phyloP scores from a whole-genome alignment of 1,140 invertebrate genomes.

The Microvelia longipes region DNA sequence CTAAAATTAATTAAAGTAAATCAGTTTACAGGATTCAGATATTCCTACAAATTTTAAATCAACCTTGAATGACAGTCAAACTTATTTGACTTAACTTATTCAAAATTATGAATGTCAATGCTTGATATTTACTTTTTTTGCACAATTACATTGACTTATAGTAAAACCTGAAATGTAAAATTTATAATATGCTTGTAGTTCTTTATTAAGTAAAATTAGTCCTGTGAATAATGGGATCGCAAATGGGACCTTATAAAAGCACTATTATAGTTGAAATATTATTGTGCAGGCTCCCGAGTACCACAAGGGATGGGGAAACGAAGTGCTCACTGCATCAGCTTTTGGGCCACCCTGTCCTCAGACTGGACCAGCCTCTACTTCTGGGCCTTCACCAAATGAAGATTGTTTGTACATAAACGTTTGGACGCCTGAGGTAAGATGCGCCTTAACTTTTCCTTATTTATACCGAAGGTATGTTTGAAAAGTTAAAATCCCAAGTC shows the following conservation, averaged over 20 bases:
- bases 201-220: background rate
- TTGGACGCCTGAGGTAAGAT: constrained; percentile 37
- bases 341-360: constrained; percentile 37
- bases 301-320: constrained; percentile 32
- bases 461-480: too few relatives aligned
- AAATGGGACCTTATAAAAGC: background rate
- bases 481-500: too few relatives aligned
- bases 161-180: background rate
- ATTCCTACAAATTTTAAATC: too few relatives aligned
- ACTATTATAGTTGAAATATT: background rate
- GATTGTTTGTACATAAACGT: constrained; percentile 39
- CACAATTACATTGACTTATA: too few relatives aligned
- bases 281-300: constrained; percentile 30
- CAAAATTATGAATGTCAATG: too few relatives aligned
- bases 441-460: too few relatives aligned
- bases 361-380: constrained; percentile 19
- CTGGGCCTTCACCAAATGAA: constrained; percentile 27
- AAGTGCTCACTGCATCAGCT: constrained; percentile 30
- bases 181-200: background rate
- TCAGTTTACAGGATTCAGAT: too few relatives aligned
- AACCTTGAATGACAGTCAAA: too few relatives aligned
- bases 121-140: too few relatives aligned
- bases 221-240: background rate
- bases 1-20: too few relatives aligned
- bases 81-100: too few relatives aligned